Evolutionary conservation across 1,140 invertebrate species (phyloP).

Genomic region (Thalassaphorura encarpata): DNA sequence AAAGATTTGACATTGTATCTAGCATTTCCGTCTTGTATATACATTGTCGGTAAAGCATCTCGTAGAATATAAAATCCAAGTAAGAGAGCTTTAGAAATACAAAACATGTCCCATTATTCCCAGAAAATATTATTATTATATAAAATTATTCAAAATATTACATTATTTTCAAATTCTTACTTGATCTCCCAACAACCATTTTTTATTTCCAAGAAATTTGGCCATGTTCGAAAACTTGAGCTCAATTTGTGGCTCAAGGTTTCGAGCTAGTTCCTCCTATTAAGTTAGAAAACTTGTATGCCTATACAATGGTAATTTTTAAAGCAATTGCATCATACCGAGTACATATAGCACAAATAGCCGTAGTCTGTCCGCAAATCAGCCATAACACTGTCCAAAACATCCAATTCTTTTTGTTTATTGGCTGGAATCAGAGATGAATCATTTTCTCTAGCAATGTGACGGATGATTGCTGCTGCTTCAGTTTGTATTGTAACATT

Average conservation of each 20-base stretch:
- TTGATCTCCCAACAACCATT: background rate
- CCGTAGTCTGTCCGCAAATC: background rate
- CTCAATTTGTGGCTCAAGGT: background rate
- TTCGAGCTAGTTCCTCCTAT: background rate
- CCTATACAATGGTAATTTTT: background rate
- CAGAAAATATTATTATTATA: background rate
- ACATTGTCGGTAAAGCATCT: background rate
- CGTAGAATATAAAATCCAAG: background rate
- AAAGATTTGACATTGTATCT: background rate
- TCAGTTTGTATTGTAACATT: background rate
- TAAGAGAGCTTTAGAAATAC: background rate
- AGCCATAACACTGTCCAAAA: background rate
- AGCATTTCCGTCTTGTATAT: background rate
- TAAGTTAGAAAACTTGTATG: background rate
- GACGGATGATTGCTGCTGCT: too few relatives aligned
- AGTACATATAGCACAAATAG: background rate
- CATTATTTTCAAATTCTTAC: background rate
- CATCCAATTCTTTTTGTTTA: background rate
- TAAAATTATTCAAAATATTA: background rate
- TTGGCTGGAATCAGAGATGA: background rate
- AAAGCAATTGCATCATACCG: background rate
- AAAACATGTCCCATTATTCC: too few relatives aligned
- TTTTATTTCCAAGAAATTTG: background rate
- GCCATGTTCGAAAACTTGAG: background rate
- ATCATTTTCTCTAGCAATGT: too few relatives aligned